Base-by-base conservation (phyloP, 1,140 invertebrate genomes). In the Eciton burchellii region DNA sequence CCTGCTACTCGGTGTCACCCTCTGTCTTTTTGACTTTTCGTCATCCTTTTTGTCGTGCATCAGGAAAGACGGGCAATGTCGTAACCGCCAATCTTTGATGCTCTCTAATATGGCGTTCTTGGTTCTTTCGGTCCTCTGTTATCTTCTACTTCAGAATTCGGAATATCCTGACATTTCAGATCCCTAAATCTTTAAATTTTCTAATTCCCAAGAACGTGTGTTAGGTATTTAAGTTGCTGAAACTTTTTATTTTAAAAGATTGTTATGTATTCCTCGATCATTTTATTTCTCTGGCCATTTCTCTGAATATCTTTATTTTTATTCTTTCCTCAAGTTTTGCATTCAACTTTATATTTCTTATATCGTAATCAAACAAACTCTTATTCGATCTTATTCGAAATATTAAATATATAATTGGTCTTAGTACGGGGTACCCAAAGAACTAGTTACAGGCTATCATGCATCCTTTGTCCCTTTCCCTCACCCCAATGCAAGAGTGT, bases 21-120 rank as follows among this genome's bases (percentile, higher is more conserved):
- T 85, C 66, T 82, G 47, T 88, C 60, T 65, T 65, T 59, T 14
- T 84, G 54, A 76, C 70, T 74, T 52, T 66, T 21, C 72, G 63
- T 83, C 82, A 72, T 45, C 73, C 74, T 83, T 77, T 86, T 65
- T 59, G 47, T 73, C 60, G 35, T 77, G 83, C 84, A 47, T 66
- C 11, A 35, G 24, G 26, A 56, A 26, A 35, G 35, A 68, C 56
- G 35, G 21, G 35, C 54, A 79, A 47, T 29, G 12, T 68, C 60
- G 60, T 54, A 66, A 66, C 73, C 52, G 45, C 16, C 16, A n/a
- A 9, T 49, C n/a, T 24, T 14, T 76, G 14, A 49, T 5, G 3
- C 47, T 26, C 21, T 16, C 19, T 14, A 8, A 14, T 19, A 14
- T 24, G 35, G 52, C 4, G 21, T 9, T n/a, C 12, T 43, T 12